phyloP scores from a whole-genome alignment of 2,113 vertebrate genomes.

The Caretta caretta region DNA sequence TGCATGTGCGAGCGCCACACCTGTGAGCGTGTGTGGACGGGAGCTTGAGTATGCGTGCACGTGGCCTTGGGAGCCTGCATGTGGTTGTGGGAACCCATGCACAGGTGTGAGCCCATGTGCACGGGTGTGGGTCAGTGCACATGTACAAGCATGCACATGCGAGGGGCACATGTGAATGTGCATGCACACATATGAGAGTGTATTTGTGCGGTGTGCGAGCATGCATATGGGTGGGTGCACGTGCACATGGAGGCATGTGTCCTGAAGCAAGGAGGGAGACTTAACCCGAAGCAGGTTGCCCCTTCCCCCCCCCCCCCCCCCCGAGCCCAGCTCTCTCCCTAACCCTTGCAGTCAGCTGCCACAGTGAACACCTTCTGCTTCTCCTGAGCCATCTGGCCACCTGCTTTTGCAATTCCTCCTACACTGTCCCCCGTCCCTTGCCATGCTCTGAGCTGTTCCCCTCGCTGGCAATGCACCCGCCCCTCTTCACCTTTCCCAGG shows the following conservation, averaged over 20 bases:
- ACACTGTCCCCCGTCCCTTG: not conserved
- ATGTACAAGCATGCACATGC: not conserved
- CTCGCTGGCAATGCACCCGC: not conserved
- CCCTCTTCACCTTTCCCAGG: not conserved
- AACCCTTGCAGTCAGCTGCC: not conserved
- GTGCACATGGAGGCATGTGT: rapidly evolving
- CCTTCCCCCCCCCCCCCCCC: not conserved
- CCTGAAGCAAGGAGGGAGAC: rapidly evolving
- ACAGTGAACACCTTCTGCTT: not conserved
- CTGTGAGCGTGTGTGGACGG: conserved; percentile 34
- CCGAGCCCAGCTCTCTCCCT: rapidly evolving
- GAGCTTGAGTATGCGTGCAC: not conserved
- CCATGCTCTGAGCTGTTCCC: not conserved
- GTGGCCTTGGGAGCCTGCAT: not conserved
- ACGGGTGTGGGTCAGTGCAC: rapidly evolving
- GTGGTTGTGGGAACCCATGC: not conserved
- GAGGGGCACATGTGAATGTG: not conserved
- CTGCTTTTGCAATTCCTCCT: not conserved
- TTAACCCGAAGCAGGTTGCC: rapidly evolving
- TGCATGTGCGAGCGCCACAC: not conserved
- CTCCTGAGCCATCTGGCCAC: not conserved
- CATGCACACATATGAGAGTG: not conserved
- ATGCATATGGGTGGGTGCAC: rapidly evolving
- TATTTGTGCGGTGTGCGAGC: rapidly evolving
- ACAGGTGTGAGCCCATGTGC: not conserved